Percentiles rank a stretch among this genome's conserved stretches.
Evolutionary conservation across 2,797 vertebrate genomes (phyloP).

Genomic region (Tapirus indicus): DNA sequence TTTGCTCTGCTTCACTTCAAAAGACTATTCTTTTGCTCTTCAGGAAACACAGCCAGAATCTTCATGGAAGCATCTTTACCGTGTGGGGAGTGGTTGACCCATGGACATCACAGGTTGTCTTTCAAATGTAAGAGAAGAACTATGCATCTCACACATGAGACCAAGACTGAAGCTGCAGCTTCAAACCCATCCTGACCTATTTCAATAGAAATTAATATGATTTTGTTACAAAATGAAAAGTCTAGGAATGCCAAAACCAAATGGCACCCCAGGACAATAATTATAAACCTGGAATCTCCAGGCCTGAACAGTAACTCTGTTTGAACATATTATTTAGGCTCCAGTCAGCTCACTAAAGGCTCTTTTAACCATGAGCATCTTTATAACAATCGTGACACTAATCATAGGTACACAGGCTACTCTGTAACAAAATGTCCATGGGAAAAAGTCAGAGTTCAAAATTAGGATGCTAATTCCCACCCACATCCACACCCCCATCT

Average conservation of each 20-base stretch:
- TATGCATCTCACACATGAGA: not conserved
- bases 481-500: accelerated
- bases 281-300: not conserved
- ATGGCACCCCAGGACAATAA: not conserved
- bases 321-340: not conserved
- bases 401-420: too few species aligned
- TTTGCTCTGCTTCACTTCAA: not conserved
- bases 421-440: not conserved
- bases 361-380: not conserved
- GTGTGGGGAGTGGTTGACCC: not conserved
- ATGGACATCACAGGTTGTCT: not conserved
- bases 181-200: not conserved
- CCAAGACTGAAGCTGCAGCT: not conserved
- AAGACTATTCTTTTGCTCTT: not conserved
- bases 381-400: not conserved
- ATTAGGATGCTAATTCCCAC: not conserved
- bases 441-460: not conserved
- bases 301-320: not conserved
- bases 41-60: not conserved
- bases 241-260: not conserved
- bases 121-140: not conserved
- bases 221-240: not conserved
- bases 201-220: not conserved
- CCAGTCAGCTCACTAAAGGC: not conserved
- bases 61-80: not conserved